Percentiles rank a stretch among this genome's conserved stretches.
Evolutionary conservation across 1,140 invertebrate genomes (phyloP).

Genomic region (Caenorhabditis tropicalis): DNA sequence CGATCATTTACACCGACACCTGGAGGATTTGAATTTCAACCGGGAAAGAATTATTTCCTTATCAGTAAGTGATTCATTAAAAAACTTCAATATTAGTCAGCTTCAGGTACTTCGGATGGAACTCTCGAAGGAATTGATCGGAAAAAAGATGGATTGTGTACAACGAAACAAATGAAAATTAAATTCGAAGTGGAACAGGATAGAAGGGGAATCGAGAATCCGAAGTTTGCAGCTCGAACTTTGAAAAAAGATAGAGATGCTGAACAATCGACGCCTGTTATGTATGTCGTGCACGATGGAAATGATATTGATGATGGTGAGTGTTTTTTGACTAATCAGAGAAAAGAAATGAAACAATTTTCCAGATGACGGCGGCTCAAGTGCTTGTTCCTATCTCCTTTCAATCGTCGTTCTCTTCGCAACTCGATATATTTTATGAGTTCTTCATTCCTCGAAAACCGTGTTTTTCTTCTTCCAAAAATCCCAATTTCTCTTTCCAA

Average conservation of each 20-base stretch:
- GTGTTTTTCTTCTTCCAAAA: background rate
- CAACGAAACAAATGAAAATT: conserved; percentile 51
- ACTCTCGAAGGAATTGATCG: conserved; percentile 50
- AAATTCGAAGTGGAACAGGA: conserved; percentile 51
- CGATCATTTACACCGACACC: conserved; percentile 50
- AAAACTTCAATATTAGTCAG: too few relatives aligned
- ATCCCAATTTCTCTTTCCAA: conserved; percentile 39
- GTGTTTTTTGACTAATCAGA: background rate
- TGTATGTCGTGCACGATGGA: conserved; percentile 21
- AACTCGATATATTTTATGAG: background rate
- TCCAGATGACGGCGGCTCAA: conserved; percentile 21
- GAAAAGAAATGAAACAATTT: background rate
- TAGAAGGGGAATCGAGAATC: conserved; percentile 19
- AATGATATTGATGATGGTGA: conserved; percentile 24
- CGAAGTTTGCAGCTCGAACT: conserved; percentile 48
- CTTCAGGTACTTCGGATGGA: conserved; percentile 51
- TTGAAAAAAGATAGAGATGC: conserved; percentile 43
- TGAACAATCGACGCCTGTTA: conserved; percentile 6
- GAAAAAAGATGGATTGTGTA: conserved; percentile 49
- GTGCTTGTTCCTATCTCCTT: background rate
- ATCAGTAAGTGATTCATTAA: too few relatives aligned
- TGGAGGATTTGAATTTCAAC: conserved; percentile 53
- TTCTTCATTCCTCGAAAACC: background rate
- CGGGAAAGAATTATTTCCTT: conserved; percentile 45
- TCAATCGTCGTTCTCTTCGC: background rate